Percentiles rank a stretch among this genome's conserved stretches.
phyloP scores from a whole-genome alignment of 2,113 vertebrate genomes.

The Lepisosteus osseus region DNA sequence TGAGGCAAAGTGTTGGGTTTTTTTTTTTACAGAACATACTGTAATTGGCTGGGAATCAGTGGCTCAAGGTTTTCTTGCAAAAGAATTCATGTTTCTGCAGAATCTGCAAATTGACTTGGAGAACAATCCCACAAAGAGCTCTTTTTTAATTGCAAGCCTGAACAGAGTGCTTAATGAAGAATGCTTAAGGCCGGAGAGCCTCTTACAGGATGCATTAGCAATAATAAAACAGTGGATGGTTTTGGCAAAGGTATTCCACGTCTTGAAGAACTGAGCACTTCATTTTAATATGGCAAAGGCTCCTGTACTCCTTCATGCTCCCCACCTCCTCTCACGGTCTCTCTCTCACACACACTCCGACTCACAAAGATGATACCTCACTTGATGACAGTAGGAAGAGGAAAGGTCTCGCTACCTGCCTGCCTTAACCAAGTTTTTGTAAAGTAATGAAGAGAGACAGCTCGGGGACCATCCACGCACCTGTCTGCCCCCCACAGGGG shows the following conservation, averaged over 20 bases:
- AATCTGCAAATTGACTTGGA: slow-evolving; percentile 50
- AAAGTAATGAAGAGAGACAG: slow-evolving; percentile 97
- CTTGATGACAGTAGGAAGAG: slow-evolving; percentile 80
- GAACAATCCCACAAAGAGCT: slow-evolving; percentile 10
- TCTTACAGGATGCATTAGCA: neutral
- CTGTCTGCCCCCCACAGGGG: slow-evolving; percentile 61
- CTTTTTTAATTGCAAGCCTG: slow-evolving; percentile 26
- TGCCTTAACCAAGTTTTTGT: slow-evolving; percentile 78
- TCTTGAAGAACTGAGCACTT: neutral
- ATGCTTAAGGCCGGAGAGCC: neutral
- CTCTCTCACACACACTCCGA: slow-evolving; percentile 34
- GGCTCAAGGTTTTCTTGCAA: slow-evolving; percentile 62
- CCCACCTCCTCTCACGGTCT: too few relatives aligned
- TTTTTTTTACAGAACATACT: neutral
- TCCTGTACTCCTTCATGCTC: slow-evolving; percentile 19
- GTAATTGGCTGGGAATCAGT: slow-evolving; percentile 58
- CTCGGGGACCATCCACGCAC: slow-evolving; percentile 82
- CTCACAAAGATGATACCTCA: slow-evolving; percentile 62
- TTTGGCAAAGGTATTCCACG: slow-evolving; percentile 19
- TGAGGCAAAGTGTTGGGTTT: too few relatives aligned
- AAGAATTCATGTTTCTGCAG: slow-evolving; percentile 58
- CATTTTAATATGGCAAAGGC: neutral
- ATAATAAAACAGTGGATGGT: neutral
- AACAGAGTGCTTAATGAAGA: slow-evolving; percentile 20
- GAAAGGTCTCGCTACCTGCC: slow-evolving; percentile 87